Evolutionary conservation across 2,113 vertebrate genomes (phyloP), one percentile per base, ranked within the genome.

Genomic region (Xiphophorus maculatus): DNA sequence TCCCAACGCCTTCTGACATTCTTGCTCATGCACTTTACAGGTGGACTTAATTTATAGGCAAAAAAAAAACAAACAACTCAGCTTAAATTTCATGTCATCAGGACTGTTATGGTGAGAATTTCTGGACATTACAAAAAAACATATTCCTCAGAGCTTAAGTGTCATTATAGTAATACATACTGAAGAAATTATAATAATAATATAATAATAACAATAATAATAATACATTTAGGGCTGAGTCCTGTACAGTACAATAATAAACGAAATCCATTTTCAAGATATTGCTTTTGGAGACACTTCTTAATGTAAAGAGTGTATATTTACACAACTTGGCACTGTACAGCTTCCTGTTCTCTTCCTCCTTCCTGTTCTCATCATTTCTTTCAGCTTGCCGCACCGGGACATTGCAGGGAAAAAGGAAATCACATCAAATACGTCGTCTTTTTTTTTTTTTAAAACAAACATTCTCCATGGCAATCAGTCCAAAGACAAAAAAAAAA

Each of bases 241-340:
- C 87, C 94, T 95, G 94, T 95, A 95, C 94, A 95, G 88, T 94
- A 93, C 92, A 94, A 94, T 93, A 93, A 92, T 93, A 94, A 93
- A 94, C 93, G 92, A 94, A 94, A 93, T 93, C 91, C 88, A 89
- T 94, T 90, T 87, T 92, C 91, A 93, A 94, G 94, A 94, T 95
- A 95, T 95, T 95, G 94, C 94, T 95, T 95, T 94, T 93, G 90
- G 94, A 95, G 94, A 94, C 91, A 90, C 89, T 90, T 87, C 84
- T 94, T 92, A 91, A 87, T 93, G 91, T 93, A 91, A 93, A 92
- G 89, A 93, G 91, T 93, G 90, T 90, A 66, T 91, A 94, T 94
- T 91, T 95, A 94, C 93, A 95, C 87, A 94, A 91, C 91, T 95
- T 95, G 94, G 94, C 94, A 95, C 94, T 95, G 93, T 95, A 94